Evolutionary conservation across 2,113 vertebrate species (phyloP).

Genomic region (Sinocyclocheilus grahami): DNA sequence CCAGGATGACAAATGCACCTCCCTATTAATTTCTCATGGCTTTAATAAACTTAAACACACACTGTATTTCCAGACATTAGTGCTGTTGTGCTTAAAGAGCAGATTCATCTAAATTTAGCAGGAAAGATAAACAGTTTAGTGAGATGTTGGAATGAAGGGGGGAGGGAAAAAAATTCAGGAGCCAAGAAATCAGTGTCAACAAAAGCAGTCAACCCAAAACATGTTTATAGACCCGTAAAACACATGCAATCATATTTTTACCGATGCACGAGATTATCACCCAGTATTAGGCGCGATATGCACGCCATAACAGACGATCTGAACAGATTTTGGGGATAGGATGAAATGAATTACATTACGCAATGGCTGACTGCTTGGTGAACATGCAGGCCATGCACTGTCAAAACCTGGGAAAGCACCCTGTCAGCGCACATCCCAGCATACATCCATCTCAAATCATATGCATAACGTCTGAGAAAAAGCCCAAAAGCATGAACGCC

Average conservation of each 20-base stretch:
- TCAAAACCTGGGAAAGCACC: not conserved
- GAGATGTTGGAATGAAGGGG: slow-evolving; percentile 36
- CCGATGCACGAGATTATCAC: not conserved
- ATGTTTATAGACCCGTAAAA: not conserved
- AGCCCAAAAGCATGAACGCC: not conserved
- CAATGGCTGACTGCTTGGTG: slow-evolving; percentile 28
- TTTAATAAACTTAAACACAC: slow-evolving; percentile 5
- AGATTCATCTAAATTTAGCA: slow-evolving; percentile 41
- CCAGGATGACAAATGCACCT: not conserved
- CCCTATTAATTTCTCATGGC: not conserved
- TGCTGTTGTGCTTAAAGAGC: not conserved
- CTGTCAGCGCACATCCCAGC: not conserved
- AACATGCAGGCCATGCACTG: slow-evolving; percentile 21
- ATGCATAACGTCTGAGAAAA: not conserved
- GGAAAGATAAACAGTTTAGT: slow-evolving; percentile 32
- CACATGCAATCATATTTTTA: not conserved
- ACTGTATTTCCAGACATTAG: not conserved
- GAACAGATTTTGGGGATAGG: not conserved
- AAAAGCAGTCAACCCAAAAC: slow-evolving; percentile 65
- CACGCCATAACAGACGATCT: not conserved
- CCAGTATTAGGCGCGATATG: not conserved
- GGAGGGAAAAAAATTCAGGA: slow-evolving; percentile 54
- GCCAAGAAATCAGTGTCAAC: slow-evolving; percentile 69
- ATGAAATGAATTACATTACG: slow-evolving; percentile 52
- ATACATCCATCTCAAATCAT: not conserved